Evolutionary conservation across 1,140 invertebrate genomes (phyloP), one percentile per base, ranked within the genome.

Genomic region (Rhagoletis zephyria): DNA sequence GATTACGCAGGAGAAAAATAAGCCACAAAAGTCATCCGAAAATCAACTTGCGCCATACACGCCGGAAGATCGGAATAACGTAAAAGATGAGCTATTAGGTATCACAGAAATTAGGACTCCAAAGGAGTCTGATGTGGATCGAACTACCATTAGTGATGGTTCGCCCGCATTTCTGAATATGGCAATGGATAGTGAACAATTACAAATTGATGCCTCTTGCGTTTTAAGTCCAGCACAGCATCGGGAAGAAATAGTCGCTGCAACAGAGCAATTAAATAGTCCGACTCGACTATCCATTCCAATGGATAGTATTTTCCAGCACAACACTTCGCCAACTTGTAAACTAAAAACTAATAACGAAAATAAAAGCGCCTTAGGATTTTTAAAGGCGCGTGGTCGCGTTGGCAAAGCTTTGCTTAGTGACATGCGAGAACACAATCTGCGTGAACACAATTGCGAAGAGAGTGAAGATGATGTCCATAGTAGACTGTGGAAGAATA

Each of bases 111-210:
- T 59, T 0, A 70, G 30, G 1, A 40, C 61, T 3, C 30, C 40
- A 30, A 42, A 16, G 6, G 59, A 65, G 45, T 45, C 77, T 63
- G 67, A 81, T 6, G 67, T 77, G 4, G 51, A 70, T 30, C 16
- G n/a, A 5, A 86, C 77, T 5, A n/a, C 48, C 16, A 86, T 56
- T 19, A 67, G 64, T 48, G 85, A 86, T 19, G 64, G 64, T 14
- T 61, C 64, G 6, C 59, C 64, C 1, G 63, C 63, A 60, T 77
- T 63, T 88, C 88, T 91, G 85, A 92, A 92, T 51, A 91, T 92
- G 87, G 91, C 91, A 2, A 42, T 92, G 12, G 89, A 88, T 61
- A 90, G 87, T 16, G 88, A 90, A 9, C 88, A 90, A 42, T 16
- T 90, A 19, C 90, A 81, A 56, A 81, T 81, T n/a, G 74, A 88